Evolutionary conservation across 64 coral and sea anemone genomes (phyloP), one percentile per base, ranked within the genome.

Genomic region (Actinia equina): DNA sequence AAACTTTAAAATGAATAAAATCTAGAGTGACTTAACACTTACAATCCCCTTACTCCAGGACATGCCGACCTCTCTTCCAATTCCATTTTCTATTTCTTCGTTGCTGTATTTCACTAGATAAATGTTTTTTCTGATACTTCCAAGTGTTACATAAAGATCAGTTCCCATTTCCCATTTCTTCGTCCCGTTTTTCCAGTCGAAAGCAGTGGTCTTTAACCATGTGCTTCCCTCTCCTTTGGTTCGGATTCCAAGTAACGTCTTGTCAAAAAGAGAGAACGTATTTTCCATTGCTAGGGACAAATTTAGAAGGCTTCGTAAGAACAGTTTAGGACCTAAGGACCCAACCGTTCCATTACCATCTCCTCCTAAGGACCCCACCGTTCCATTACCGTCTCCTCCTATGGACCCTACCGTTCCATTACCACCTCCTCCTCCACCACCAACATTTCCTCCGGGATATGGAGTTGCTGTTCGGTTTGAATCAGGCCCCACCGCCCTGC

Each of bases 241-340:
- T 56, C 41, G 45, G 7, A 88, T 82, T 44, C 78, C 78, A 1
- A 88, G 62, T 6, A 88, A 20, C 37, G 26, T 82, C 19, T 88
- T 88, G 5, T 88, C 18, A 52, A 88, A 88, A 18, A 88, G 64
- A 23, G 30, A 82, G 74, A 82, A 87, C 1, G 22, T 27, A 11
- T 79, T 52, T 23, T 42, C n/a, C 41, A 15, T 74, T 30, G 44
- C 17, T 22, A 15, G 44, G 14, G 7, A 17, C 15, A 3, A 37
- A 81, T 49, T 9, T 7, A 51, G 3, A n/a, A 52, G 43, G 0
- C 52, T 44, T 22, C 20, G 42, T 49, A 49, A 44, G 18, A 83
- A 6, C 23, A 25, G 42, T 52, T 52, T 49, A 3, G 78, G 6
- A 37, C 30, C 30, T 37, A 37, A 37, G 30, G 30, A 37, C 30